These are phyloP conservation scores for Macrochelys suwanniensis DNA, from an alignment of 2,797 vertebrate genomes.

Conservation along the genomic window DNA sequence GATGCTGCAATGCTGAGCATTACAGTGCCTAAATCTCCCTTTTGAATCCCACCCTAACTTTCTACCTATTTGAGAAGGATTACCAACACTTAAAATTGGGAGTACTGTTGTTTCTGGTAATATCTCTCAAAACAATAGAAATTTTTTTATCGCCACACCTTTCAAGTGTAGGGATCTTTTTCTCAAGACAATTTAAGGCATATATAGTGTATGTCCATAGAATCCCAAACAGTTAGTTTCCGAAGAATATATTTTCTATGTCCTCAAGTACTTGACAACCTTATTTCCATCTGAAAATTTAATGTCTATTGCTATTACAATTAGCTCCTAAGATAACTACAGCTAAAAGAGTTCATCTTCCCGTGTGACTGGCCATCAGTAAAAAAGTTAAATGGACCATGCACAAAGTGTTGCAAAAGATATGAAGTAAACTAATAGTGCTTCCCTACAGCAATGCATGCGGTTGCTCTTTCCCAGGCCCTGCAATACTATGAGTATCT, in stretches of 20 bases:
- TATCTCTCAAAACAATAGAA: neutral
- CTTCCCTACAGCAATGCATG: neutral
- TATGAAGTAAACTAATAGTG: neutral
- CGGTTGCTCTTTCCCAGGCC: neutral
- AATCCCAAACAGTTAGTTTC: neutral
- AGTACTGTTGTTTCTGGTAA: neutral
- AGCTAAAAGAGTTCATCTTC: rapidly evolving
- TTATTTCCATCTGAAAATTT: neutral
- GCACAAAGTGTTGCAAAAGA: neutral
- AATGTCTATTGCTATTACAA: neutral
- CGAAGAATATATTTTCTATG: neutral
- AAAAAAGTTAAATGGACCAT: neutral
- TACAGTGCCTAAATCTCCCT: too few species aligned
- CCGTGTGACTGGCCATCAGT: neutral
- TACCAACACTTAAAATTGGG: neutral
- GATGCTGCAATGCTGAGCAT: too few species aligned
- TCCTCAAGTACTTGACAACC: neutral
- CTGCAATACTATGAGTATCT: neutral
- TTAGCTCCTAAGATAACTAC: neutral
- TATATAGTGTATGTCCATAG: rapidly evolving
- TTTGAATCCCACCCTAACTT: neutral
- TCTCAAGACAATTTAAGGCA: neutral
- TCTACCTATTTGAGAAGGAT: neutral
- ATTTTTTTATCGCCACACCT: neutral
- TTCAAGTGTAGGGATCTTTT: neutral